A percentile compares a stretch with the other conserved stretches of the same genome.
Conservation (phyloP, 2,797 vertebrate species). For the Leuciscus waleckii region DNA sequence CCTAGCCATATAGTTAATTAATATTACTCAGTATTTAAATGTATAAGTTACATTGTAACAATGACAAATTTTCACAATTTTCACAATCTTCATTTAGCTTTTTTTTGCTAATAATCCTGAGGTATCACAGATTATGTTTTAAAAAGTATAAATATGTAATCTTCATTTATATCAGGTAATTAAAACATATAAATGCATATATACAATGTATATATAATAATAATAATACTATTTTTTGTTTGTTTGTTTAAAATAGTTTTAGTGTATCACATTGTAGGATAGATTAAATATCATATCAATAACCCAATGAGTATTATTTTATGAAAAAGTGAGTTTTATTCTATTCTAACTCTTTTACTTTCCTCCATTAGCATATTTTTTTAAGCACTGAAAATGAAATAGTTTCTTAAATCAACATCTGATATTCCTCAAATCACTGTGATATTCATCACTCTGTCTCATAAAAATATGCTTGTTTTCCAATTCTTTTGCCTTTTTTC, state of each 20-base stretch:
- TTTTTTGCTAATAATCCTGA: background rate
- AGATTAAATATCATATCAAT: background rate
- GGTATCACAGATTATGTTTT: background rate
- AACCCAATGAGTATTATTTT: background rate
- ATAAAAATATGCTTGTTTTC: constrained; percentile 49
- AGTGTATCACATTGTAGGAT: background rate
- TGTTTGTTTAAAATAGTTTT: background rate
- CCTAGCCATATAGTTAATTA: background rate
- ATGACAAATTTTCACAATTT: background rate
- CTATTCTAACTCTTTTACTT: background rate
- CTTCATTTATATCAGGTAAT: constrained; percentile 16
- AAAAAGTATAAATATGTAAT: background rate
- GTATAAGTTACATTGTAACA: background rate
- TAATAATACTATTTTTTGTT: background rate
- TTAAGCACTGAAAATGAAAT: background rate
- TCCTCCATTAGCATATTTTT: background rate
- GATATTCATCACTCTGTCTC: background rate
- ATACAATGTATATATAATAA: background rate
- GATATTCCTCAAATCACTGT: constrained; percentile 55
- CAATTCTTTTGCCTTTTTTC: background rate
- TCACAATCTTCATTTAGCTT: background rate
- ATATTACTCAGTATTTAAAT: background rate
- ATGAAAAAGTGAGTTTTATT: background rate
- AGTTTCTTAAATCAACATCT: background rate
- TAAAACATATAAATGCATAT: constrained; percentile 9